Conservation (phyloP, 1,140 invertebrate genomes). For the Gryllus bimaculatus region DNA sequence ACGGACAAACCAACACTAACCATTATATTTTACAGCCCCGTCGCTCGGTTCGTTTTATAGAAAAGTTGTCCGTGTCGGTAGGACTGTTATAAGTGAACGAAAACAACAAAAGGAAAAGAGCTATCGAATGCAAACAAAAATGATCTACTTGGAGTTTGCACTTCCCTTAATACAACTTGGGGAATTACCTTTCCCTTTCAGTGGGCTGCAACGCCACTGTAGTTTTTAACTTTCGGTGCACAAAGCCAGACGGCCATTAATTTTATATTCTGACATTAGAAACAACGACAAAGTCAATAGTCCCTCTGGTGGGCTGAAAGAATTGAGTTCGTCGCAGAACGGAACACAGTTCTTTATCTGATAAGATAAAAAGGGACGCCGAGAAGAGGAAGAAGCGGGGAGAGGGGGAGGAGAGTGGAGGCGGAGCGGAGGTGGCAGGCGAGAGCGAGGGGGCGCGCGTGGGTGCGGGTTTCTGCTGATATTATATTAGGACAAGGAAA, state of each 20-base stretch:
- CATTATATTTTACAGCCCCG: background rate
- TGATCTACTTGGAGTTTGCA: slow-evolving; percentile 3
- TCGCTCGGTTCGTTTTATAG: background rate
- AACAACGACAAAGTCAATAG: background rate
- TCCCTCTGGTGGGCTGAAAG: background rate
- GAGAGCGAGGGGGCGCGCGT: background rate
- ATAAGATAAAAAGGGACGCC: background rate
- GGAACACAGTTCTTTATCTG: background rate
- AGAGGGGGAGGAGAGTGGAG: background rate
- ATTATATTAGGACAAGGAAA: too few relatives aligned
- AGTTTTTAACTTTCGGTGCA: background rate
- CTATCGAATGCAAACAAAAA: background rate
- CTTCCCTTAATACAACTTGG: background rate
- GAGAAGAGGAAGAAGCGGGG: background rate
- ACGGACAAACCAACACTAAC: background rate
- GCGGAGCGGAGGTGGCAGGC: background rate
- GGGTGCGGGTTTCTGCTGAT: too few relatives aligned
- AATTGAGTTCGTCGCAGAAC: background rate
- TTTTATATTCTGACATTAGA: background rate
- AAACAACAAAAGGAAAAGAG: background rate
- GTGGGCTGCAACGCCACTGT: background rate
- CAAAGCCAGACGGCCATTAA: background rate
- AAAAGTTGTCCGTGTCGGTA: background rate
- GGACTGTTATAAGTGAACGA: background rate
- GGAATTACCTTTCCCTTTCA: background rate